Base-by-base conservation (phyloP, 2,888 invertebrate genomes). In the Sussaba pulchella region DNA sequence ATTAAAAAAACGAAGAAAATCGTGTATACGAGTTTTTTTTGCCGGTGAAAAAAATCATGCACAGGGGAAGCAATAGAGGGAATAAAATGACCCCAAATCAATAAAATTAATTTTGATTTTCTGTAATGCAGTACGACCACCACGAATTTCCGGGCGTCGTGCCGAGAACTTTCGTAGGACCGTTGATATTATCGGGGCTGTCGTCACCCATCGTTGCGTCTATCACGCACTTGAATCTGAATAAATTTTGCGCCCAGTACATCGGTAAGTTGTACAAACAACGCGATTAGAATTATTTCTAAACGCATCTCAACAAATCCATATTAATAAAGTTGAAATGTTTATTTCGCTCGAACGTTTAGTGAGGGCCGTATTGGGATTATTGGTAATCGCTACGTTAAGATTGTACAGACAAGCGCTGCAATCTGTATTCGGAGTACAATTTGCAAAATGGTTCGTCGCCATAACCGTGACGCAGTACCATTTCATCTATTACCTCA, bases 131-230 rank as follows among this genome's bases (percentile, higher is more conserved):
- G 98, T 99, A 99, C 93, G 99, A 99, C 93, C 99, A 99, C 93
- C 94, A 97, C 92, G 97, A 98, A 91, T 99, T 98, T 94, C 98
- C 99, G 88, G 97, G 99, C 80, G 99, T 99, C 79, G 99, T 99
- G 76, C 99, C 99, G 67, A 95, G 99, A 84, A 97, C 98, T 31
- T 99, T 99, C 93, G 92, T 99, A 77, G 99, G 99, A 21, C 97
- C 99, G 39, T 92, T 99, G 24, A 93, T 96, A 81, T 94, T 99
- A 85, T 96, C 98, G 0, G 92, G 94, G 57, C 87, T 98, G 52
- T 95, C 98, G 3, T 94, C 96, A 71, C 99, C 99, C 17, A 92
- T 97, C 88, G 95, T 96, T 79, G 93, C 94, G 78, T 87, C 96
- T 76, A 93, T 96, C 83, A 94, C 96, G 92, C 91, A 95, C 84